phyloP scores from a whole-genome alignment of 2,888 invertebrate genomes.

The Octodonta nipae region DNA sequence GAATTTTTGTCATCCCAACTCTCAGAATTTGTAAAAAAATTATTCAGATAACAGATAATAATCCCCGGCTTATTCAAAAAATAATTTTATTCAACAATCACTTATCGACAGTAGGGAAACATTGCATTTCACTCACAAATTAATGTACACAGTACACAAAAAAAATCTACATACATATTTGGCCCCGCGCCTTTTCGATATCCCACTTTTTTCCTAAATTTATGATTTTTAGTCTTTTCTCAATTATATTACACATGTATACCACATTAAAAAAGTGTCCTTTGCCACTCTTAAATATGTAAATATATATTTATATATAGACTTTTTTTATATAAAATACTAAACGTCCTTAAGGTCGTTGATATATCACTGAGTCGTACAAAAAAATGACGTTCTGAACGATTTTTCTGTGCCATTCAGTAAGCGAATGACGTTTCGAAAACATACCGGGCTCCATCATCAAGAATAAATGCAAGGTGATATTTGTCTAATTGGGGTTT shows the following conservation, averaged over 20 bases:
- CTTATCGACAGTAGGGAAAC: too few species aligned
- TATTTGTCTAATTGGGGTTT: too few species aligned
- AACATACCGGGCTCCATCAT: too few species aligned
- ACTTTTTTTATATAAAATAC: slow-evolving; percentile 22
- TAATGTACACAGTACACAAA: slow-evolving; percentile 34
- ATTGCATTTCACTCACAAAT: slow-evolving; percentile 13
- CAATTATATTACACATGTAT: slow-evolving; percentile 21
- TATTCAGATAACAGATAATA: too few species aligned
- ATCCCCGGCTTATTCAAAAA: too few species aligned
- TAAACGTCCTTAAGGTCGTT: slow-evolving; percentile 28
- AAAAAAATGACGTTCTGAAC: slow-evolving; percentile 8
- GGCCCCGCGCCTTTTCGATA: slow-evolving; percentile 15
- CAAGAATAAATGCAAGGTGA: too few species aligned
- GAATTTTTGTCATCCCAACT: too few species aligned
- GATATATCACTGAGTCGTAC: slow-evolving; percentile 13
- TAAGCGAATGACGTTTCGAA: too few species aligned
- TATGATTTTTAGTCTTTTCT: slow-evolving; percentile 13
- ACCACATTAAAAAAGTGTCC: slow-evolving; percentile 31
- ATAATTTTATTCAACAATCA: too few species aligned
- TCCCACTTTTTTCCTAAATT: slow-evolving; percentile 14
- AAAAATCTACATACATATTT: slow-evolving; percentile 16
- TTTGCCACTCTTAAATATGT: slow-evolving; percentile 19
- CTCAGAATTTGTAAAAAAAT: too few species aligned
- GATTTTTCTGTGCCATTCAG: slow-evolving; percentile 7
- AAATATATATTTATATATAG: slow-evolving; percentile 6